Evolutionary conservation across 2,888 invertebrate species (phyloP), one percentile per base, ranked within the genome.

Genomic region (Drosophila ochracea): DNA sequence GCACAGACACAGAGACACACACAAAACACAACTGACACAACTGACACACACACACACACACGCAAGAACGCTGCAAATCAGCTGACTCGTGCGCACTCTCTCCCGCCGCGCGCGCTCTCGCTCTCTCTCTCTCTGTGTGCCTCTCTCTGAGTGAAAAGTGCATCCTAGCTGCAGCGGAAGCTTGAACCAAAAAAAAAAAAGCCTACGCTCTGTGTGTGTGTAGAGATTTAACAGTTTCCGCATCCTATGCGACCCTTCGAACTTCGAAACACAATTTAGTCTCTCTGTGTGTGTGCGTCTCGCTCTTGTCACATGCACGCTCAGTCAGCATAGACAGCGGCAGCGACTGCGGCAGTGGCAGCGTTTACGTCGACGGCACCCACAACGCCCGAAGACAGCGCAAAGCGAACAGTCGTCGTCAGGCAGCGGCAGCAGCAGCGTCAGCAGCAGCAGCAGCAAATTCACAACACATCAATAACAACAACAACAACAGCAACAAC

Each of bases 341-440:
- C 71, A 60, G 66, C 53, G 35, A 30, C 65, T 58, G 58, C 69
- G 47, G 53, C 55, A 57, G 74, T 73, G 52, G 25, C 70, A 71
- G 66, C 79, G 65, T 49, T 78, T 47, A 68, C 78, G 77, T 54
- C 73, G 78, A 68, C 82, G 82, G 75, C 80, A 82, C 80, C 80
- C 80, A 80, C 80, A 79, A 80, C 82, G 80, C 59, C 47, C 80
- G 82, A 80, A 82, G 80, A 79, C 83, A 67, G 71, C 63, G 61
- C 58, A 65, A 74, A 82, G 65, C 73, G 76, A 76, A 84, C 83
- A 82, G 88, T 83, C 88, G 89, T 78, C 79, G 82, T 89, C 69
- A 81, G 82, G 89, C 84, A 89, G 82, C 90, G 86, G 85, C 89
- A 90, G 85, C 89, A 84, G 84, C 88, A 80, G 75, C 85, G 72